Percentiles rank a stretch among this genome's conserved stretches.
Conservation (phyloP, 2,113 vertebrate genomes). For the Catharus minimus region DNA sequence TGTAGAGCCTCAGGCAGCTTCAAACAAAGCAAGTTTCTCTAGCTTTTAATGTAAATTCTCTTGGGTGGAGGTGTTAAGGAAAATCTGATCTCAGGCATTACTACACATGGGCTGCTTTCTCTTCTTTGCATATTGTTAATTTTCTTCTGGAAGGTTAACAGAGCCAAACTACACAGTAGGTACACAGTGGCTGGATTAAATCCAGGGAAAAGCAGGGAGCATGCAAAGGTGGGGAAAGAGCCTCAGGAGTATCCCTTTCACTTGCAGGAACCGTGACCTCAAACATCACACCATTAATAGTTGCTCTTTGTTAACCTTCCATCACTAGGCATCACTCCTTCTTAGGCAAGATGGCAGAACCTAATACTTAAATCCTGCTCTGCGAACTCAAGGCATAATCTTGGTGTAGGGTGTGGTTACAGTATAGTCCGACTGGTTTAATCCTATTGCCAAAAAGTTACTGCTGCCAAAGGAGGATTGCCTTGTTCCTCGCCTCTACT, state of each 20-base stretch:
- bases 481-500: not conserved
- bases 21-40: not conserved
- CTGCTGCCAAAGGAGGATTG: slow-evolving; percentile 9
- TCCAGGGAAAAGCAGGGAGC: not conserved
- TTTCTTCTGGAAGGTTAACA: not conserved
- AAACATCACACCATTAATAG: not conserved
- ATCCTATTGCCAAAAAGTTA: not conserved
- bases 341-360: not conserved
- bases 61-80: not conserved
- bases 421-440: not conserved
- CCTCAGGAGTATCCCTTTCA: not conserved
- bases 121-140: not conserved
- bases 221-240: not conserved
- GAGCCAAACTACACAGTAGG: not conserved
- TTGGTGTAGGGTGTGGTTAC: slow-evolving; percentile 20
- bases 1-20: not conserved
- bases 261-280: not conserved
- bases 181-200: not conserved
- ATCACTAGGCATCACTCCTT: not conserved
- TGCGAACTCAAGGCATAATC: not conserved
- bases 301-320: not conserved
- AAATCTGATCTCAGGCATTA: not conserved
- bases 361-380: not conserved
- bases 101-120: not conserved
- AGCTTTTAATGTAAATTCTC: slow-evolving; percentile 10